phyloP scores from a whole-genome alignment of 2,797 vertebrate species.

The Rallus crepitans region DNA sequence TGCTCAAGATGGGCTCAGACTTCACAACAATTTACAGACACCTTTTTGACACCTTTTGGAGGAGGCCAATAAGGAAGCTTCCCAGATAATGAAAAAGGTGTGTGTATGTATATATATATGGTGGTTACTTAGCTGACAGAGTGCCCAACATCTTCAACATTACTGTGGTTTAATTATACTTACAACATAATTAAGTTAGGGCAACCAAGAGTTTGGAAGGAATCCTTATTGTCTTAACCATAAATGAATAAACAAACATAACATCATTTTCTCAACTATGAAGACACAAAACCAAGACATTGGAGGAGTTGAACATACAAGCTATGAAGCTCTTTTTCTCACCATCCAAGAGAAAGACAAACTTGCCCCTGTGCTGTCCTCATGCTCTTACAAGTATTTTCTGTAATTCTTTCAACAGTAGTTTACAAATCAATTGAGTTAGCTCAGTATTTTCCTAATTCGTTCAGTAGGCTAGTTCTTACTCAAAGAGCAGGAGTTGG shows the following conservation, averaged over 20 bases:
- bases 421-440: not conserved
- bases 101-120: too few species aligned
- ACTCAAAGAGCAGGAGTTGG: not conserved
- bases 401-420: not conserved
- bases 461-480: not conserved
- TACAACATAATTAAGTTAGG: not conserved
- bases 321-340: not conserved
- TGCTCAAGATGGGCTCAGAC: not conserved
- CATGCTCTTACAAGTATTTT: not conserved
- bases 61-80: not conserved
- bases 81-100: not conserved
- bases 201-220: not conserved
- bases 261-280: not conserved
- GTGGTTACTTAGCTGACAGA: not conserved
- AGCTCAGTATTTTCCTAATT: not conserved
- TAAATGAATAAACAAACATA: not conserved
- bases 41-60: not conserved
- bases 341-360: not conserved
- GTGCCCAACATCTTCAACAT: not conserved
- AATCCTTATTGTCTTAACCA: not conserved
- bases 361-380: not conserved
- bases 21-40: not conserved
- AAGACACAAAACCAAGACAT: not conserved
- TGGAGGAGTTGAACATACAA: not conserved
- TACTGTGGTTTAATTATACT: not conserved